A percentile compares a stretch with the other conserved stretches of the same genome.
Evolutionary conservation across 1,140 invertebrate species (phyloP).

Genomic region (Pentalonia nigronervosa): DNA sequence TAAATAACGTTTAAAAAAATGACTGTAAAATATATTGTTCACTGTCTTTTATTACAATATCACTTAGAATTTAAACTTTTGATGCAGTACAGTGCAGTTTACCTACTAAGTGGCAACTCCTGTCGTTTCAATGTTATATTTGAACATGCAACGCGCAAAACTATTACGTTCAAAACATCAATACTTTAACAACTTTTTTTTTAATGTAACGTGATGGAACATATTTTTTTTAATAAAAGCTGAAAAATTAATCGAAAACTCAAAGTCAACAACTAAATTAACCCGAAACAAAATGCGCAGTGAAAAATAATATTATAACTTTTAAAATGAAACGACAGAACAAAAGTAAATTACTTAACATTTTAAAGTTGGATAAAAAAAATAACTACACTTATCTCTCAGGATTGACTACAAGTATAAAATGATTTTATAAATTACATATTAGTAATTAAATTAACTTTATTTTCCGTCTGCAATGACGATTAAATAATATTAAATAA

Average conservation of each 20-base stretch:
- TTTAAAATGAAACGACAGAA: background rate
- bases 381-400: background rate
- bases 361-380: background rate
- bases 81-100: background rate
- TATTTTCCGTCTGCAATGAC: background rate
- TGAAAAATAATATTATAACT: background rate
- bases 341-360: background rate
- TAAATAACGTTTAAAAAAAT: background rate
- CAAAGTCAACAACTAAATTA: background rate
- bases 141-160: slow-evolving; percentile 13
- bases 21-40: background rate
- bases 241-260: background rate
- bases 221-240: background rate
- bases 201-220: background rate
- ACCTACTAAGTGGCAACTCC: background rate
- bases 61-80: background rate
- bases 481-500: background rate
- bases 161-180: slow-evolving; percentile 41
- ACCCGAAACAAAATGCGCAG: background rate
- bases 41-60: background rate
- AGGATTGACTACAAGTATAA: background rate
- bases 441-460: slow-evolving; percentile 4
- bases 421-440: background rate
- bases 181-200: background rate
- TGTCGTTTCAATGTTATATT: background rate